phyloP scores from a whole-genome alignment of 2,888 invertebrate genomes.

The Dorcus parallelipipedus region DNA sequence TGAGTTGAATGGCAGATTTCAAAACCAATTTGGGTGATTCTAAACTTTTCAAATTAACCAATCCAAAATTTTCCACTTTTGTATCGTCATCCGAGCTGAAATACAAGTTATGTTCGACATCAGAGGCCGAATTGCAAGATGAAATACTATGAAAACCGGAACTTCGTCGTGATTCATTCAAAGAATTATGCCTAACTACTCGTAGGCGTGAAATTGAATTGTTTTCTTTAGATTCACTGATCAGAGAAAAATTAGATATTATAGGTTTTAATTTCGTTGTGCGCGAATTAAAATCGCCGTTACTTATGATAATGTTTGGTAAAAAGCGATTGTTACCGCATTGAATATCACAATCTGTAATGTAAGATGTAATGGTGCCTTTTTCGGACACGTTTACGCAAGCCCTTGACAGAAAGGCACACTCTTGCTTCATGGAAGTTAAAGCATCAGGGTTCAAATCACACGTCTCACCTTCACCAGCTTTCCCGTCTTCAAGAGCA shows the following conservation, averaged over 20 bases:
- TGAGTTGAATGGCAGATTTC: constrained; percentile 20
- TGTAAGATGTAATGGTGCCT: constrained; percentile 11
- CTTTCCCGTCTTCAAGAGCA: constrained; percentile 6
- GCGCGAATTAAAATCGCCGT: neutral
- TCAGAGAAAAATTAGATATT: too few species aligned
- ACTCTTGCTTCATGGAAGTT: constrained; percentile 18
- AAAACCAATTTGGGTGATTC: constrained; percentile 45
- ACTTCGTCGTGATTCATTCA: constrained; percentile 18
- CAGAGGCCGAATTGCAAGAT: constrained; percentile 9
- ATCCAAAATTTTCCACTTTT: constrained; percentile 1
- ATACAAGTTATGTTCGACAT: constrained; percentile 6
- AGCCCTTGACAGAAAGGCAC: constrained; percentile 21
- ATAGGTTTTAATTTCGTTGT: neutral
- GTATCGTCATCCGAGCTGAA: constrained; percentile 2
- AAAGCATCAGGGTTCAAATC: constrained; percentile 27
- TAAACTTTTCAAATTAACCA: constrained; percentile 27
- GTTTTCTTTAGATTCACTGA: too few species aligned
- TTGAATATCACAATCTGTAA: constrained; percentile 13
- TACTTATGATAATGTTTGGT: neutral
- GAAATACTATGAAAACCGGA: constrained; percentile 25
- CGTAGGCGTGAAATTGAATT: too few species aligned
- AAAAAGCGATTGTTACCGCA: neutral
- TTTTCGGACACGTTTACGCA: constrained; percentile 15
- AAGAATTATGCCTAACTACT: neutral
- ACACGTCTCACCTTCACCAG: constrained; percentile 44